Evolutionary conservation across 2,113 vertebrate genomes (phyloP).

Genomic region (Tiliqua scincoides): DNA sequence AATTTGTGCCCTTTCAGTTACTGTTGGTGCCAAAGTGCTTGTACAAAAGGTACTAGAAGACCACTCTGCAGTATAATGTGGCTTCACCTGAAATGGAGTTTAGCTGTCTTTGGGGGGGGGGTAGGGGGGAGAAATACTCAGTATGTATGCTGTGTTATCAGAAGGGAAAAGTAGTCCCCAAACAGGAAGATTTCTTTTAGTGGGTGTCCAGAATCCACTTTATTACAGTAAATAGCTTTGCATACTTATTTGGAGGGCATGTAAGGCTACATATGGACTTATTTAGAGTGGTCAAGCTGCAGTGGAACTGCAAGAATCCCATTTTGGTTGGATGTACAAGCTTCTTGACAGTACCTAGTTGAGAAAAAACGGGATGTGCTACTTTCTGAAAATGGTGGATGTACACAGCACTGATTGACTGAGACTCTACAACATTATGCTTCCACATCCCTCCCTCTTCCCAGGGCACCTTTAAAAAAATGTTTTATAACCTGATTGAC

Average conservation of each 20-base stretch:
- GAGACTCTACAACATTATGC: neutral
- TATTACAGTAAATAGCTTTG: neutral
- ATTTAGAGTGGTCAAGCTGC: neutral
- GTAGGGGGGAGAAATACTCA: neutral
- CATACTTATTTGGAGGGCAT: neutral
- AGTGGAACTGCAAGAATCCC: no score
- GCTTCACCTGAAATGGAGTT: neutral
- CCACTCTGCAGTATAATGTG: neutral
- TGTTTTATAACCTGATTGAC: neutral
- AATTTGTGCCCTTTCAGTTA: conserved; percentile 5
- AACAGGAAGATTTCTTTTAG: neutral
- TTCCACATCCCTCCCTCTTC: no score
- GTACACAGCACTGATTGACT: neutral
- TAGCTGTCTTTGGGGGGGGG: neutral
- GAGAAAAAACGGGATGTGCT: neutral
- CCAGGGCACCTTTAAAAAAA: neutral
- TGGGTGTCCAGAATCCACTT: neutral
- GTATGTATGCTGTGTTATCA: neutral
- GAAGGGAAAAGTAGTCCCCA: neutral
- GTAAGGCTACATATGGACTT: neutral
- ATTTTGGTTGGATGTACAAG: neutral
- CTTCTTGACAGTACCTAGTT: neutral
- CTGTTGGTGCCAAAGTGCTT: conserved; percentile 8
- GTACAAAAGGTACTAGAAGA: neutral
- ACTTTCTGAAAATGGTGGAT: neutral